phyloP scores from a whole-genome alignment of 1,140 invertebrate species.

The Drosophila rhopaloa region DNA sequence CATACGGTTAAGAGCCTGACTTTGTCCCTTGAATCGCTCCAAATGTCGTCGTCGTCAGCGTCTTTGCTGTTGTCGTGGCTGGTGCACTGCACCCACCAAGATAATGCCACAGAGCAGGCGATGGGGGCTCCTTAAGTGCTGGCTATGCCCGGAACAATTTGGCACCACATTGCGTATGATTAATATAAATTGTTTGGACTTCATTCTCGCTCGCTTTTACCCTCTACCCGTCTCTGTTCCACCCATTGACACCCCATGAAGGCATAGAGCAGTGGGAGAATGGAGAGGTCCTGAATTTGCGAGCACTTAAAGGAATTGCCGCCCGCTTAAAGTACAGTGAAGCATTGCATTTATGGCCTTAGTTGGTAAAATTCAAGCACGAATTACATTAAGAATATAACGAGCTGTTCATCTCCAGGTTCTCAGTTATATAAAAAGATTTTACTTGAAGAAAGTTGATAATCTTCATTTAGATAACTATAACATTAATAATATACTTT shows the following conservation, averaged over 20 bases:
- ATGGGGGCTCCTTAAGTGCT: slow-evolving; percentile 31
- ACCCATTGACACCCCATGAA: slow-evolving; percentile 12
- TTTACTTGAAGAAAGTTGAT: too few species aligned
- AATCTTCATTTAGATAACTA: too few species aligned
- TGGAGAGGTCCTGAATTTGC: slow-evolving; percentile 12
- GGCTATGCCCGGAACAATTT: slow-evolving; percentile 61
- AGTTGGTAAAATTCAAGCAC: too few species aligned
- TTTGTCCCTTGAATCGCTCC: slow-evolving; percentile 26
- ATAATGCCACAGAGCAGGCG: slow-evolving; percentile 13
- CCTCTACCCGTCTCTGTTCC: too few species aligned
- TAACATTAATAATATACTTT: too few species aligned
- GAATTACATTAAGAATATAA: too few species aligned
- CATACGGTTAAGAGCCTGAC: slow-evolving; percentile 43
- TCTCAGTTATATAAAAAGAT: too few species aligned
- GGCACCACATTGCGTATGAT: slow-evolving; percentile 74
- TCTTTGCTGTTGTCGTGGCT: slow-evolving; percentile 1
- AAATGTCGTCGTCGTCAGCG: slow-evolving; percentile 21
- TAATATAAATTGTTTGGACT: slow-evolving; percentile 72
- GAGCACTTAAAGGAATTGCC: slow-evolving; percentile 30
- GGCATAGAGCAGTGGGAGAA: neutral
- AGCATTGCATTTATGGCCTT: neutral
- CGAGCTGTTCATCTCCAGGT: too few species aligned
- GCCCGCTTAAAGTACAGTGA: neutral
- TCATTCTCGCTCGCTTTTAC: slow-evolving; percentile 15
- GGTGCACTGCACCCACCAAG: slow-evolving; percentile 20